These are phyloP conservation scores for Scaptomyza graminum DNA, from an alignment of 1,140 invertebrate genomes.

Conservation along the genomic window DNA sequence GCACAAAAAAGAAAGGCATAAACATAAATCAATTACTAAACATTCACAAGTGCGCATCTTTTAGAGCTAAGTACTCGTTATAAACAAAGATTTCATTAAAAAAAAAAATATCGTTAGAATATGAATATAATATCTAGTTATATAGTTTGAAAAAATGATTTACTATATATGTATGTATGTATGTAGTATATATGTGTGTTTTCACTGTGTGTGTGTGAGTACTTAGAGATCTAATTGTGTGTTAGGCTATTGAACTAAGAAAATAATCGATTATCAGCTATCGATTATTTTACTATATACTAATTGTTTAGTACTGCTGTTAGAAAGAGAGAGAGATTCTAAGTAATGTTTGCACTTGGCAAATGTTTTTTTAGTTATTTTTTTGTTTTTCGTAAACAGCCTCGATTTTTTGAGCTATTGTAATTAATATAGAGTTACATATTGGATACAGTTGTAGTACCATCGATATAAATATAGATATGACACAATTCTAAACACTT, in stretches of 20 bases:
- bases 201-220: slow-evolving; percentile 29
- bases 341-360: slow-evolving; percentile 28
- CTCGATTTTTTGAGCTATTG: slow-evolving; percentile 68
- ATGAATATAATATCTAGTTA: slow-evolving; percentile 32
- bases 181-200: slow-evolving; percentile 25
- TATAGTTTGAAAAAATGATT: slow-evolving; percentile 54
- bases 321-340: slow-evolving; percentile 31
- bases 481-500: slow-evolving; percentile 79
- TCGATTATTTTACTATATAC: slow-evolving; percentile 50
- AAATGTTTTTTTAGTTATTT: not conserved
- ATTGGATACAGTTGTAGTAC: slow-evolving; percentile 25
- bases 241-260: slow-evolving; percentile 56
- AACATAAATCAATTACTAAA: slow-evolving; percentile 65
- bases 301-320: slow-evolving; percentile 26
- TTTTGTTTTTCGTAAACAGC: slow-evolving; percentile 47
- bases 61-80: slow-evolving; percentile 46
- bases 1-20: slow-evolving; percentile 66
- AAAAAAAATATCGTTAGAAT: slow-evolving; percentile 38
- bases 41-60: slow-evolving; percentile 45
- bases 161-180: slow-evolving; percentile 42
- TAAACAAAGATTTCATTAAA: slow-evolving; percentile 26
- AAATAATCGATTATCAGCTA: slow-evolving; percentile 34
- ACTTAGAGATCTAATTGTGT: slow-evolving; percentile 67
- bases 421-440: slow-evolving; percentile 52
- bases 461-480: slow-evolving; percentile 56